Base-by-base conservation (phyloP, 2,888 invertebrate species). In the Argyresthia albistria region DNA sequence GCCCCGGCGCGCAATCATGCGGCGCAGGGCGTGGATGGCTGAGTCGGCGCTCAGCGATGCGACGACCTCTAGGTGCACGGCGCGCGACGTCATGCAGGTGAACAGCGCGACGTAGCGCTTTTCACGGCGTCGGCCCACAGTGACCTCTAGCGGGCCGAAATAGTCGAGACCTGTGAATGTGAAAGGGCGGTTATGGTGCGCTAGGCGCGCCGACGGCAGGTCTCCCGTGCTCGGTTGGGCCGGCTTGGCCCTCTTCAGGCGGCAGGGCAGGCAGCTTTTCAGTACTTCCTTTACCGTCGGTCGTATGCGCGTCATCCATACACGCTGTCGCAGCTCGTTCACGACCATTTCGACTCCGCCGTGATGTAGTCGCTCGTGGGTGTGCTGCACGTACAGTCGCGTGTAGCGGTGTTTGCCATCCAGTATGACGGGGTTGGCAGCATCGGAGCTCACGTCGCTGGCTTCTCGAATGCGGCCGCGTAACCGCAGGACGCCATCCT, bases 281-380 rank as follows among this genome's bases (percentile, higher is more conserved):
- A 42, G 53, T 9, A 60, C 52, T 1, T 45, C 10, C 8, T 54
- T 45, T 7, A 58, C 55, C 0, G 56, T 53, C 0, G 59, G 58
- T 2, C 63, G 53, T 9, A 64, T 43, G 1, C 52, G 46, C 1
- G 58, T 1, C 9, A 64, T 46, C 60, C 61, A 64, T 11, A 58
- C 60, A 1, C 53, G 52, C 47, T 65, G 63, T 16, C 63, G 52
- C 1, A 61, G 48, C 8, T 62, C 59, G 46, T 65, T 62, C 6
- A 52, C 51, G 4, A 59, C 57, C 8, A 46, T 43, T 12, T 59
- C 58, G 2, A 37, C n/a, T 51, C 52, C 35, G 52, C 11, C 37
- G 42, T 55, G 50, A 58, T 53, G 0, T 15, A 43, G 4, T 55
- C 55, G 46, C 10, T 54, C 52, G 45, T n/a, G n/a, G 4, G 45